Evolutionary conservation across 2,113 vertebrate species (phyloP), one percentile per base, ranked within the genome.

Genomic region (Poeciliopsis turrubarensis): DNA sequence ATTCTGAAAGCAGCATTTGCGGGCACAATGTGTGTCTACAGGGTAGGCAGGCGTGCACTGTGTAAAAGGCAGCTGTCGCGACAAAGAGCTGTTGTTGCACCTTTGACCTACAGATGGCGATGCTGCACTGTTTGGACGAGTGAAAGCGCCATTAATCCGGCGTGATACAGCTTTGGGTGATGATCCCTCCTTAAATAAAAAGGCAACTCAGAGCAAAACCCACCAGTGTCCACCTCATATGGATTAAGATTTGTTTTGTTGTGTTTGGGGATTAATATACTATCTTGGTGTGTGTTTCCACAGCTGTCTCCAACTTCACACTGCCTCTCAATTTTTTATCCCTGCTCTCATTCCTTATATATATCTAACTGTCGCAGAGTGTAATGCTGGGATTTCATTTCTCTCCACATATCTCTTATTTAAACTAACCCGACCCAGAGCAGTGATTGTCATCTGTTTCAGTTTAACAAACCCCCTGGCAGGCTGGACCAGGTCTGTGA

Each of bases 1-100:
- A 92, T 92, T 93, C 77, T 87, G 87, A 92, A 82, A 81, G 87
- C 70, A 63, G 72, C 81, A 72, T 91, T 92, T 91, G 91, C 83
- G 72, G 77, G 78, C 80, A 71, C 73, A 44, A 37, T 83, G 79
- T 84, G 80, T 84, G 76, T 90, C 80, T 86, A 54, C 76, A 71
- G 77, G 65, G 69, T 65, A 84, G 72, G 72, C 84, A 81, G 73
- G 70, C 73, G 30, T 63, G 26, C 27, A 39, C 78, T 82, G 81
- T 86, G 75, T 11, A 79, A 87, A 77, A 87, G 60, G 81, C 75
- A 81, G 87, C 83, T 84, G 85, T 75, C 87, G 68, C 60, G n/a
- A n/a, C n/a, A 13, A 61, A 4, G 60, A 65, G 1, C 32, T 86
- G 90, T 17, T 8, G n/a, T 88, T 78, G 41, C 62, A 13, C 0